Evolutionary conservation across 2,113 vertebrate genomes (phyloP).

Genomic region (Haemorhous mexicanus): DNA sequence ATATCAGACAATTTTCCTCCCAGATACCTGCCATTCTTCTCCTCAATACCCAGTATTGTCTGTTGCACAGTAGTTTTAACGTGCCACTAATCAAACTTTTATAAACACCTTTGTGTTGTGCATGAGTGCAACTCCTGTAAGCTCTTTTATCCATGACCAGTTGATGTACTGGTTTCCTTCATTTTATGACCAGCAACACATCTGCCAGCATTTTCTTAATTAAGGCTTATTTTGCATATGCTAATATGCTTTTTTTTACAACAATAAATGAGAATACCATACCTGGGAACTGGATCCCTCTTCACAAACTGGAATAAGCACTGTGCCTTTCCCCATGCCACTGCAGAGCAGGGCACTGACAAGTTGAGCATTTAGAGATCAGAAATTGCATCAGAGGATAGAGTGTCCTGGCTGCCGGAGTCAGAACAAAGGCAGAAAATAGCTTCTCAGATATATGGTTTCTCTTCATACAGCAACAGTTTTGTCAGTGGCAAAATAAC

Average conservation of each 20-base stretch:
- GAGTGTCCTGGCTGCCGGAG: not conserved
- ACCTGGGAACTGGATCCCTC: not conserved
- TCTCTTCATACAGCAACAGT: not conserved
- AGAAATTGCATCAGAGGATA: not conserved
- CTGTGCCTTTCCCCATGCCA: rapidly evolving
- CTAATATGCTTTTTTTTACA: not conserved
- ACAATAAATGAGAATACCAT: not conserved
- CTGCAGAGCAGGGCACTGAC: not conserved
- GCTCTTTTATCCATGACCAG: not conserved
- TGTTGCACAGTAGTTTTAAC: not conserved
- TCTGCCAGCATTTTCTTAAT: not conserved
- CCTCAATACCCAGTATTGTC: not conserved
- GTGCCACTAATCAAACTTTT: not conserved
- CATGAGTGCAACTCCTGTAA: not conserved
- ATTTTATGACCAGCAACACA: not conserved
- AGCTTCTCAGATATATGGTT: not conserved
- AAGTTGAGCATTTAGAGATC: not conserved
- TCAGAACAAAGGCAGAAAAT: not conserved
- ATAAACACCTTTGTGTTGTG: rapidly evolving
- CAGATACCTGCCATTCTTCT: too few species aligned
- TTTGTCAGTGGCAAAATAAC: not conserved
- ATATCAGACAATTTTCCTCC: not conserved
- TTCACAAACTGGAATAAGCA: not conserved
- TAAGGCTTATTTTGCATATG: not conserved
- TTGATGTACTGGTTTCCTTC: not conserved